Base-by-base conservation (phyloP, 2,113 vertebrate species). In the Orcinus orca region DNA sequence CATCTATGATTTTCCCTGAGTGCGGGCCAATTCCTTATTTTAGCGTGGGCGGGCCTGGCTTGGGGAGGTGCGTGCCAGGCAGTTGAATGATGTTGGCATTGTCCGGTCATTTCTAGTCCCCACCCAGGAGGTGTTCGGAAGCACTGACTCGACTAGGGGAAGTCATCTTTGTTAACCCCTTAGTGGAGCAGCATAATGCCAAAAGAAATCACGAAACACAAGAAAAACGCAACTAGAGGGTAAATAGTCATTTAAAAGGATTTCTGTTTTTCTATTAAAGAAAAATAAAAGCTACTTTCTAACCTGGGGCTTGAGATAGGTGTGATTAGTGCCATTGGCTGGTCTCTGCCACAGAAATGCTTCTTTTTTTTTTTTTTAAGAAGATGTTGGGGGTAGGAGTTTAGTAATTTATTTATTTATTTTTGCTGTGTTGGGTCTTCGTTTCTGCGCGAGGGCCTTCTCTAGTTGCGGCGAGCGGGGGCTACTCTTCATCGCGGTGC, bases 191-290 rank as follows among this genome's bases (percentile, higher is more conserved):
- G 26, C 9, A 8, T 38, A 60, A 81, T 53, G 76, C 23, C 70
- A 47, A 38, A 88, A 90, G 65, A 88, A 77, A 55, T 63, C 6
- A 26, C 0, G 4, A 18, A 60, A 29, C 53, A 60, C 5, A 2
- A 55, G 68, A 7, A 70, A 80, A 82, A 71, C 17, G 11, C 17
- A 86, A 41, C 15, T 13, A 7, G 13, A 67, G 36, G 60, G 47
- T 58, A 44, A 18, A 88, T 17, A 31, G 53, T 82, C 63, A 5
- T 85, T 92, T 47, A 10, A 86, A 82, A 86, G 25, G 29, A 38
- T 33, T 92, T 94, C 93, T 85, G 4, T 76, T 88, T 95, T 94
- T 87, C 71, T 96, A 21, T 81, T 55, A 47, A 76, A 36, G n/a
- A 53, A 47, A 83, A 80, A 70, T 65, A 63, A 31, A 50, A 70